These are phyloP conservation scores for Hiodon alosoides DNA, from an alignment of 2,113 vertebrate species.

Conservation along the genomic window DNA sequence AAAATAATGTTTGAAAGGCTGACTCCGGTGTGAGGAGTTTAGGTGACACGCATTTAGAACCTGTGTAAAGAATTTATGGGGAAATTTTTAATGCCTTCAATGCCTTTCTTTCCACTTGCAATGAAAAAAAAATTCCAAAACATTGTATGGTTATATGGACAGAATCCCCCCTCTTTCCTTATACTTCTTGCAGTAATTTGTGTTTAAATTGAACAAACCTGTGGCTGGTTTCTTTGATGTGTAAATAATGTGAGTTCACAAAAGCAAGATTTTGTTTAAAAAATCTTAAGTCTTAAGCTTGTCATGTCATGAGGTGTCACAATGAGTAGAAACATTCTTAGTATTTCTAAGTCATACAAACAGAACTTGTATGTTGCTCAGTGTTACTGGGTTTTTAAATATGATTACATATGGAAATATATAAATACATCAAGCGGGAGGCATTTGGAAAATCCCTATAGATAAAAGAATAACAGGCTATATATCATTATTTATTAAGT, in stretches of 20 bases:
- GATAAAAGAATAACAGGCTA: constrained; percentile 39
- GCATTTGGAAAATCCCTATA: constrained; percentile 36
- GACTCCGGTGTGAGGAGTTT: not conserved
- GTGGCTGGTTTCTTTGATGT: constrained; percentile 64
- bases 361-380: constrained; percentile 60
- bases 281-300: constrained; percentile 82
- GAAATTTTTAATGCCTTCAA: no score
- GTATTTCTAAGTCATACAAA: constrained; percentile 43
- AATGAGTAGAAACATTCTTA: constrained; percentile 44
- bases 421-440: constrained; percentile 42
- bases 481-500: constrained; percentile 56
- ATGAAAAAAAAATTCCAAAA: constrained; percentile 43
- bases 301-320: constrained; percentile 56
- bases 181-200: constrained; percentile 11
- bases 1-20: not conserved
- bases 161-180: constrained; percentile 35
- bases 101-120: not conserved
- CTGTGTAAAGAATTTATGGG: no score
- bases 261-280: constrained; percentile 97
- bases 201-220: constrained; percentile 64
- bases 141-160: constrained; percentile 45
- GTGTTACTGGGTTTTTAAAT: constrained; percentile 50
- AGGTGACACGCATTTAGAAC: not conserved
- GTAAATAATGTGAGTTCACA: constrained; percentile 69
- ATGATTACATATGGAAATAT: constrained; percentile 43